Conservation (phyloP, 2,888 invertebrate species). For the Meganola albula region DNA sequence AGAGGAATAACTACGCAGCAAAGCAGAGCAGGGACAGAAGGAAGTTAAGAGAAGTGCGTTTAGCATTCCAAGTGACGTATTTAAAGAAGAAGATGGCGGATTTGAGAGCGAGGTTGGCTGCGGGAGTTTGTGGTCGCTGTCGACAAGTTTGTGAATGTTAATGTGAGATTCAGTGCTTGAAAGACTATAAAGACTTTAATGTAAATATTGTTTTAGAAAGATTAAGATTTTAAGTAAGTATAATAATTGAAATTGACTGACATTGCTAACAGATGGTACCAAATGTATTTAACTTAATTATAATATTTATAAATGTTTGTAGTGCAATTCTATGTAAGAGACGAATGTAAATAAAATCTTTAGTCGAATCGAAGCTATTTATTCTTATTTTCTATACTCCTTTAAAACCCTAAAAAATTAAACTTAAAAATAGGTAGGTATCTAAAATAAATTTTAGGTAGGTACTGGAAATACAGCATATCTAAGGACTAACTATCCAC, state of each 20-base stretch:
- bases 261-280: not conserved
- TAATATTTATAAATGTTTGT: no score
- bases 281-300: slow-evolving; percentile 2
- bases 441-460: no score
- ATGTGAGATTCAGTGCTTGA: slow-evolving; percentile 8
- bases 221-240: not conserved
- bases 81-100: slow-evolving; percentile 92
- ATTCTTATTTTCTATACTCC: no score
- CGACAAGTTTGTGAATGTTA: slow-evolving; percentile 33
- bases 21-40: slow-evolving; percentile 94
- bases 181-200: slow-evolving; percentile 2
- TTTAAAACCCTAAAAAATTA: no score
- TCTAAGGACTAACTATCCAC: no score
- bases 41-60: slow-evolving; percentile 93
- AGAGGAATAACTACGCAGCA: slow-evolving; percentile 96
- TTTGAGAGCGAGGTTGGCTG: slow-evolving; percentile 82
- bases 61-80: slow-evolving; percentile 91
- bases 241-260: not conserved
- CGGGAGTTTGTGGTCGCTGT: slow-evolving; percentile 48
- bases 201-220: not conserved
- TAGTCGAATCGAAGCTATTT: no score
- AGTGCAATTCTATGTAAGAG: no score
- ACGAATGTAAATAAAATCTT: no score
- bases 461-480: no score
- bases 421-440: no score